Evolutionary conservation across 2,888 invertebrate species (phyloP).

Genomic region (Polyommatus icarus): DNA sequence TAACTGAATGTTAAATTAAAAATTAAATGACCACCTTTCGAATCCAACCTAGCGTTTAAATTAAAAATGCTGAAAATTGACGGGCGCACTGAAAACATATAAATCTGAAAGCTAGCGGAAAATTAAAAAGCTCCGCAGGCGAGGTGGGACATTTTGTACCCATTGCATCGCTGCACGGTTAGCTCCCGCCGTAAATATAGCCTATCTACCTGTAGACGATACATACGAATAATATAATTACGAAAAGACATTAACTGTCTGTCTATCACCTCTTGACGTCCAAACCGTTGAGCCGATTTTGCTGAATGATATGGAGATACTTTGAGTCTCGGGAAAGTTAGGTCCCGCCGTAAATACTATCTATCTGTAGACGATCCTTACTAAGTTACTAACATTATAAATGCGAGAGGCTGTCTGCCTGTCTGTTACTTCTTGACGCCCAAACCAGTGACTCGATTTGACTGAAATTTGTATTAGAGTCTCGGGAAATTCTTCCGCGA

Average conservation of each 20-base stretch:
- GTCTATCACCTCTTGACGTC: too few species aligned
- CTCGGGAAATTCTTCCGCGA: too few species aligned
- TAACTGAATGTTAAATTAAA: conserved; percentile 46
- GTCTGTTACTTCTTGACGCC: too few species aligned
- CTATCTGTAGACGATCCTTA: background rate
- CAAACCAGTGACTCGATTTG: too few species aligned
- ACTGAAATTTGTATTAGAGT: too few species aligned
- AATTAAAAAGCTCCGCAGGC: conserved; percentile 73
- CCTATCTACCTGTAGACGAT: conserved; percentile 2
- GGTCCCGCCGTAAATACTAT: conserved; percentile 16
- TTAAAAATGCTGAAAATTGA: conserved; percentile 74
- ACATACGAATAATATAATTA: too few species aligned
- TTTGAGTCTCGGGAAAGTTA: too few species aligned
- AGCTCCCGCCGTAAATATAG: conserved; percentile 15
- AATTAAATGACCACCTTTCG: conserved; percentile 58
- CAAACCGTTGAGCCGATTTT: too few species aligned
- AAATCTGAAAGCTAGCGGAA: conserved; percentile 75
- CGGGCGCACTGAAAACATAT: conserved; percentile 71
- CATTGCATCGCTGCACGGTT: conserved; percentile 32
- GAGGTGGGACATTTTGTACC: conserved; percentile 49
- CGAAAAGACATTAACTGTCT: too few species aligned
- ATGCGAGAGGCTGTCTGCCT: too few species aligned
- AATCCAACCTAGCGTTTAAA: conserved; percentile 65
- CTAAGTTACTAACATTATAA: too few species aligned
- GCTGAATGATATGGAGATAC: too few species aligned